Evolutionary conservation across 1,140 invertebrate genomes (phyloP), one percentile per base, ranked within the genome.

Genomic region (Procambarus clarkii): DNA sequence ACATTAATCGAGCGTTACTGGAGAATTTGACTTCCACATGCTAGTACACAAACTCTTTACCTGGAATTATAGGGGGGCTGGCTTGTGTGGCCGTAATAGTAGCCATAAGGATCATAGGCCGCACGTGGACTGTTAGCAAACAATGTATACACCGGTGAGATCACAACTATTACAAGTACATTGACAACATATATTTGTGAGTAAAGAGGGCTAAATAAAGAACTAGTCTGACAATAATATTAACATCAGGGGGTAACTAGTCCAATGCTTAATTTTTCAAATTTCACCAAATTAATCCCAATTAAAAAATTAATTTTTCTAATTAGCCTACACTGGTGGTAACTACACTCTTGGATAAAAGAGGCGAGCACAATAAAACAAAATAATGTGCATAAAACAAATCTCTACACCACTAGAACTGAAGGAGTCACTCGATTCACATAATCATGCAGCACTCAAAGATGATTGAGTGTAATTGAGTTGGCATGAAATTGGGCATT

Each of bases 21-120:
- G 64, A 69, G 21, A 69, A 21, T 69, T 18, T 69, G 5, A 69
- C 24, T 74, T 74, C 69, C n/a, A 74, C 86, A 88, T 88, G 86
- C 86, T 88, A 71, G 58, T 81, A 71, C 44, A 88, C 60, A 50
- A 45, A 88, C 11, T 69, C 3, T 84, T 91, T 91, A 91, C 88
- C 88, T 91, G 82, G 88, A 91, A 82, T 85, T 84, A 85, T 79
- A 83, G 44, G 88, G 82, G 88, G 81, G 88, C 44, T 91, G 88
- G 34, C 69, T 79, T 5, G 74, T n/a, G 18, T 84, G 88, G 82
- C 82, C 76, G 88, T 91, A 84, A 85, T 85, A 91, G 88, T 86
- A 86, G 74, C 82, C 88, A 91, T 91, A 91, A 48, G 81, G 88
- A 78, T 91, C 88, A 79, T 91, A 91, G 71, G 88, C 82, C 76